Evolutionary conservation across 2,888 invertebrate species (phyloP), one percentile per base, ranked within the genome.

Genomic region (Troglohyphantes excavatus): DNA sequence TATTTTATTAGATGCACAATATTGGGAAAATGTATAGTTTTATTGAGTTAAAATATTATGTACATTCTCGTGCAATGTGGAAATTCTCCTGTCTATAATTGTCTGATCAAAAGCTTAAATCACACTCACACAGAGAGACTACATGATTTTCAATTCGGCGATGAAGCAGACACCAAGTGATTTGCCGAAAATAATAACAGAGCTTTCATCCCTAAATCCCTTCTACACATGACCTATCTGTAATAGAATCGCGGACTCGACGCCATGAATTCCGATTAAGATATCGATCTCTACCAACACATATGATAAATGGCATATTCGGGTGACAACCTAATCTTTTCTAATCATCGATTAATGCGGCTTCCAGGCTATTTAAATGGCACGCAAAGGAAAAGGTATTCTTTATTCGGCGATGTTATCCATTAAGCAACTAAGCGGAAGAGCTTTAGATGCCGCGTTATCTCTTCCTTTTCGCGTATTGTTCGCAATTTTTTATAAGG

Each of bases 301-400:
- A 17, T 39, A 21, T 78, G 76, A 78, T 78, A 39, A 63, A 78
- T 78, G 21, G 63, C 29, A 27, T 59, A 53, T 61, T 61, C 17
- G 21, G 39, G 23, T 63, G 76, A 78, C 76, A 78, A 23, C 76
- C 63, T 78, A 76, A 76, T 76, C 76, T 76, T 19, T 76, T 17
- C 76, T 63, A 78, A 78, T 78, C 63, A 78, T 78, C 76, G 76
- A 78, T 78, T 78, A 78, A 78, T 63, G 39, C 46, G 21, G 13
- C 72, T 21, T 23, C 46, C n/a, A 23, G n/a, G 72, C 76, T 63
- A 63, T 63, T 78, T 63, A 39, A 78, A 78, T 39, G 19, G 23
- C 75, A 75, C 75, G 59, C 46, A 75, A 75, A n/a, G 29, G 29
- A 21, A 46, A 72, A 13, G 13, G 53, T 0, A 11, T 11, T 39